Evolutionary conservation across 2,888 invertebrate species (phyloP).

Genomic region (Leucoptera coffeella): DNA sequence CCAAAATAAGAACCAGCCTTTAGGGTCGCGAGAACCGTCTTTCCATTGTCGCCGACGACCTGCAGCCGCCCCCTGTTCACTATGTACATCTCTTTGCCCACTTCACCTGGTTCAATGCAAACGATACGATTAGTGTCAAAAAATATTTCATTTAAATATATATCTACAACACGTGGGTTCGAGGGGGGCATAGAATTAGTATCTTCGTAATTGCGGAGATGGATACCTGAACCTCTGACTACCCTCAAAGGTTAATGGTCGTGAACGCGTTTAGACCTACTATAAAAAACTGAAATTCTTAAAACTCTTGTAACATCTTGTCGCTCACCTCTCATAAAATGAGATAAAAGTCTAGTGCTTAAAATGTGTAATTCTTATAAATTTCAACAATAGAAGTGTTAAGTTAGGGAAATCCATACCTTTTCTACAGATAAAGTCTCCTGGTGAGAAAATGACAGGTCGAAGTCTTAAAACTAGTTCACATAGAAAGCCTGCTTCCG

Average conservation of each 20-base stretch:
- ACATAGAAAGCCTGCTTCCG: constrained; percentile 97
- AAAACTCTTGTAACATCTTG: too few relatives aligned
- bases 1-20: constrained; percentile 99
- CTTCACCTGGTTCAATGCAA: constrained; percentile 69
- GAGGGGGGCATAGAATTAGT: too few relatives aligned
- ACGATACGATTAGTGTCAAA: too few relatives aligned
- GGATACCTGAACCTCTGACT: too few relatives aligned
- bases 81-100: constrained; percentile 99
- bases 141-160: too few relatives aligned
- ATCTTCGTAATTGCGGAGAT: too few relatives aligned
- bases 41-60: constrained; percentile 92
- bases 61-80: constrained; percentile 93
- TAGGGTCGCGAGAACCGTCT: constrained; percentile 93
- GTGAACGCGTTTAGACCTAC: too few relatives aligned
- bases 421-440: constrained; percentile 98
- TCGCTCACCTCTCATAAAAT: too few relatives aligned
- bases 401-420: constrained; percentile 51
- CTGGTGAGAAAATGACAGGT: constrained; percentile 95
- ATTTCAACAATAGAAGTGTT: not conserved
- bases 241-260: too few relatives aligned
- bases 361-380: not conserved
- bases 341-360: too few relatives aligned
- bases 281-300: too few relatives aligned
- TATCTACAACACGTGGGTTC: too few relatives aligned
- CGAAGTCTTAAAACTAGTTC: constrained; percentile 91